Base-by-base conservation (phyloP, 2,113 vertebrate genomes). In the Galemys pyrenaicus region DNA sequence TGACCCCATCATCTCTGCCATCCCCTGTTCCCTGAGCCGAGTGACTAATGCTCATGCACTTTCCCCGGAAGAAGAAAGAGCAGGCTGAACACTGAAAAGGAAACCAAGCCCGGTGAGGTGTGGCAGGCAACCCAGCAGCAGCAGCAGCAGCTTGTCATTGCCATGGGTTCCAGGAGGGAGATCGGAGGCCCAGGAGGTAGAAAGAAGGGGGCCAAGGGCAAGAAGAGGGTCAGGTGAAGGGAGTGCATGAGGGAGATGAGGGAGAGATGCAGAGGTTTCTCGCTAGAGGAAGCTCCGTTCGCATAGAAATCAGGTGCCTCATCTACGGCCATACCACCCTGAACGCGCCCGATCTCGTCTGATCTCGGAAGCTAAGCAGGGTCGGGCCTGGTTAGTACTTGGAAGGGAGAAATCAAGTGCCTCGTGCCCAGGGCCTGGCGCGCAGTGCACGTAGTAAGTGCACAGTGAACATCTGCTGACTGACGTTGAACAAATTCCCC, bases 161-260 rank as follows among this genome's bases (percentile, higher is more conserved):
- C 22, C 35, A 2, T 0, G 2, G 6, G 51, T 62, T 37, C 78
- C 5, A 22, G 54, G 44, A 74, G 49, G 74, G 39, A 79, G 68
- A 19, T 10, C 22, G 3, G 84, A 64, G 41, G 41, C 20, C 82
- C 35, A 10, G 32, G 16, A 62, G n/a, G n/a, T 58, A 54, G 12
- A 65, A 62, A 30, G 80, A 65, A 41, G 44, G 26, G 13, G 49
- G 20, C 2, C 3, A 44, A 41, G 9, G 12, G 39, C 1, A 4
- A 58, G 54, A 60, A 58, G 44, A 64, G 6, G 22, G 64, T 13
- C 8, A 60, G 71, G 26, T 0, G 15, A 56, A 37, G 73, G 49
- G 16, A 41, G 37, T 2, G 4, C 15, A 3, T 3, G 9, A 9
- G 2, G 28, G 46, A 32, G 16, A 3, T 3, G 9, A 9, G 2